Percentiles rank a stretch among this genome's conserved stretches.
phyloP scores from a whole-genome alignment of 2,797 vertebrate genomes.

The Sebastolobus altivelis region DNA sequence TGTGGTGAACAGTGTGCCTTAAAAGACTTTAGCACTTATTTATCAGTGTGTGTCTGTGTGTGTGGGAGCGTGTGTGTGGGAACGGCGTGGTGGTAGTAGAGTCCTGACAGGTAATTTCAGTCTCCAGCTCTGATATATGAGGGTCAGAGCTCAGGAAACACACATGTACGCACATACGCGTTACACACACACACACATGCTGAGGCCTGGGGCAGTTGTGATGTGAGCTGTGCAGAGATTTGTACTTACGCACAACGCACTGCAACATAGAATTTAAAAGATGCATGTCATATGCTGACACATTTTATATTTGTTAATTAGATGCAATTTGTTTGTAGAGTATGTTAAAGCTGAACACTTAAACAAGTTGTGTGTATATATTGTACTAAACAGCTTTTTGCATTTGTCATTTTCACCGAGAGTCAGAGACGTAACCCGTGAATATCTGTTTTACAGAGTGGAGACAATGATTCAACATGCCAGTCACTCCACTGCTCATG shows the following conservation, averaged over 20 bases:
- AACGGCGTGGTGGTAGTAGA: slow-evolving; percentile 45
- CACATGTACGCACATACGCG: neutral
- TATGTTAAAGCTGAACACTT: neutral
- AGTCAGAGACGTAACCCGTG: neutral
- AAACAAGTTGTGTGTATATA: neutral
- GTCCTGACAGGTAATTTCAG: slow-evolving; percentile 78
- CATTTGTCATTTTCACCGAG: neutral
- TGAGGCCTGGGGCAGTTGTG: slow-evolving; percentile 33
- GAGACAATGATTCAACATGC: slow-evolving; percentile 17
- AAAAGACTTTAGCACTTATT: slow-evolving; percentile 79
- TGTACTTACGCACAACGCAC: neutral
- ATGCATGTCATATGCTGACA: neutral
- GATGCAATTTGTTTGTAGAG: neutral
- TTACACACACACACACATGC: slow-evolving; percentile 34
- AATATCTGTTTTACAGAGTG: neutral
- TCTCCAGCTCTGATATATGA: slow-evolving; percentile 64
- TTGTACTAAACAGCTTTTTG: neutral
- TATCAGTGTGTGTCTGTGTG: slow-evolving; percentile 46
- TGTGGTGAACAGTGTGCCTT: slow-evolving; percentile 73
- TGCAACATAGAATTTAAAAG: neutral
- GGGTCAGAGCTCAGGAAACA: slow-evolving; percentile 47
- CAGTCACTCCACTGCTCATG: slow-evolving; percentile 20
- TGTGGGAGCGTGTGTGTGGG: neutral
- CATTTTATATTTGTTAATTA: neutral
- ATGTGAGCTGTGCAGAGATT: slow-evolving; percentile 7